Percentiles rank a stretch among this genome's conserved stretches.
phyloP scores from a whole-genome alignment of 2,113 vertebrate species.

The Heterocephalus glaber region DNA sequence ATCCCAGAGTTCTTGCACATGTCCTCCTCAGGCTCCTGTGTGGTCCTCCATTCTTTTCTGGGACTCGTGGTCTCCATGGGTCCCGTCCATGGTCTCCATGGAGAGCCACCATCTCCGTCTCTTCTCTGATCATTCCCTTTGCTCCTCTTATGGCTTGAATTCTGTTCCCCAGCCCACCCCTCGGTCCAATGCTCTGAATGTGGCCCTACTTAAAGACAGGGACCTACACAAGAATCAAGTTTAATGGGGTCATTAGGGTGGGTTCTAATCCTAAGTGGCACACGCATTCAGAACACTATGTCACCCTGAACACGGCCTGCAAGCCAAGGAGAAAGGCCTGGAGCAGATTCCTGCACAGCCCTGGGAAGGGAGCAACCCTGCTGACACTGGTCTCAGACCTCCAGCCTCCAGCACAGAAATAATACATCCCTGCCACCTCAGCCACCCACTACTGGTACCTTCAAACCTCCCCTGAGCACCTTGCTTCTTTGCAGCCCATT shows the following conservation, averaged over 20 bases:
- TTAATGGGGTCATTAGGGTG: neutral
- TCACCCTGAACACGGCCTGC: neutral
- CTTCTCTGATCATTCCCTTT: neutral
- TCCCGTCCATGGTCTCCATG: too few relatives aligned
- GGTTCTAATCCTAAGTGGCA: neutral
- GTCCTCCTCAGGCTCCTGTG: too few relatives aligned
- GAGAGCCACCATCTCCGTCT: fast-evolving
- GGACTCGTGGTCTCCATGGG: neutral
- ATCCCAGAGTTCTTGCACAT: neutral
- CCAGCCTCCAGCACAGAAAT: neutral
- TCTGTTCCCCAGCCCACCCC: neutral
- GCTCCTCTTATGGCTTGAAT: neutral
- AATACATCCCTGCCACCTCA: neutral
- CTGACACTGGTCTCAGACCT: neutral
- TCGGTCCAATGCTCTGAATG: neutral
- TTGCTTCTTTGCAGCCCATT: too few relatives aligned
- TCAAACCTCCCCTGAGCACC: neutral
- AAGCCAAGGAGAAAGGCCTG: neutral
- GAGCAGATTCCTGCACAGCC: neutral
- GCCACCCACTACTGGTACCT: neutral
- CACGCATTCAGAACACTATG: neutral
- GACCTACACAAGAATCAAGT: neutral
- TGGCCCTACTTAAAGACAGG: neutral
- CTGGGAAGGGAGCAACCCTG: neutral
- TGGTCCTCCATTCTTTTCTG: neutral